Base-by-base conservation (phyloP, 1,140 invertebrate genomes). In the Polypedilum pembai region DNA sequence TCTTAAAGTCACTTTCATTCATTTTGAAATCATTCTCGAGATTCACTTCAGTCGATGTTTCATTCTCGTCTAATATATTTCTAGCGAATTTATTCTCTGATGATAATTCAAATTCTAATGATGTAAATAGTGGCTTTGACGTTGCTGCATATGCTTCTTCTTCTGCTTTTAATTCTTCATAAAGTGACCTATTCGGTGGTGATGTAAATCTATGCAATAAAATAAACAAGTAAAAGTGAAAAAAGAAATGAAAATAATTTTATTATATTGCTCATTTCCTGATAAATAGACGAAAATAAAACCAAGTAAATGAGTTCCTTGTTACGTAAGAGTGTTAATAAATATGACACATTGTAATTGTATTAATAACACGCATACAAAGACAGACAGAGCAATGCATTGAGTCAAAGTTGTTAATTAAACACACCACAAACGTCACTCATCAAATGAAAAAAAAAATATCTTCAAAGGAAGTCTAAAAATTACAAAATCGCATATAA, bases 141-240 rank as follows among this genome's bases (percentile, higher is more conserved):
- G 45, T 56, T 56, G 12, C n/a, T 56, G 12, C 45, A n/a, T 56
- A 4, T 12, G 45, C 45, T 15, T 56, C n/a, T 56, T 56, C 45
- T 56, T 56, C 45, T 12, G 45, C 45, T 56, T 56, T 56, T 1
- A 56, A n/a, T n/a, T 56, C 45, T 4, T 56, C 45, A 56, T 56
- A 56, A 56, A 56, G 45, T 56, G 45, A 56, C 4, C 45, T 56
- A 56, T n/a, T 56, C n/a, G 12, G 45, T 56, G 45, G 12, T 56
- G 45, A n/a, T n/a, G n/a, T 56, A 56, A 56, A 56, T n/a, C 45
- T 56, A 12, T 56, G n/a, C n/a, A n/a, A n/a, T n/a, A 56, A n/a
- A 56, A 45, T 45, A 45, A 56, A 56, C 45, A 56, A 56, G n/a
- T 33, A 33, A 33, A 33, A 33, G n/a, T n/a, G n/a, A 33, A 56